phyloP scores from a whole-genome alignment of 64 coral and sea anemone genomes.

The Trachythela sp. region DNA sequence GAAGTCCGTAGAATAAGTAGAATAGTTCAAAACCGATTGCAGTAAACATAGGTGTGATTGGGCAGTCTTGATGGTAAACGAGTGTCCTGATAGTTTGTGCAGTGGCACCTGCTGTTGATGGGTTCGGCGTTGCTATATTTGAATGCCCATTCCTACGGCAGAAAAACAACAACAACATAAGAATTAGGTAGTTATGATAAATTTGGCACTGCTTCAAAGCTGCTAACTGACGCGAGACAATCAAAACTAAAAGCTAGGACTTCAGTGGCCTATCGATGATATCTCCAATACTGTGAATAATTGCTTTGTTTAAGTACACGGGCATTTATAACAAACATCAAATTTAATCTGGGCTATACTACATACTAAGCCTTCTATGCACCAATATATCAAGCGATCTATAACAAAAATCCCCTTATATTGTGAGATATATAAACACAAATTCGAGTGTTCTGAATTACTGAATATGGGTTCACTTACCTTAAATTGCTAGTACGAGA shows the following conservation, averaged over 20 bases:
- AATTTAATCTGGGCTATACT: not conserved
- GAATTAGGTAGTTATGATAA: not conserved
- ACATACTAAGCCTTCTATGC: too few relatives aligned
- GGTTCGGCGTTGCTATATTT: not conserved
- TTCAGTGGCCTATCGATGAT: not conserved
- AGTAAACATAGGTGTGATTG: slow-evolving; percentile 2
- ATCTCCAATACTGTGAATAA: not conserved
- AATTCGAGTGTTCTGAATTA: not conserved
- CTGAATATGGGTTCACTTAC: not conserved
- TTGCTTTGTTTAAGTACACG: not conserved
- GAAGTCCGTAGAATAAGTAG: not conserved
- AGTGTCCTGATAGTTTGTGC: not conserved
- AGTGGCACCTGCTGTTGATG: not conserved
- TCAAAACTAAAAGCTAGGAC: not conserved
- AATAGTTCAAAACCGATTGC: not conserved
- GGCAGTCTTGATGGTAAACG: not conserved
- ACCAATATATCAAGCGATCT: not conserved
- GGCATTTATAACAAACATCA: not conserved
- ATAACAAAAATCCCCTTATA: not conserved
- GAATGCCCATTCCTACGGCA: not conserved
- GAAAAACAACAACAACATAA: not conserved
- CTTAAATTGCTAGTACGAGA: not conserved
- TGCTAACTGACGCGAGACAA: too few relatives aligned
- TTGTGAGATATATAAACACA: not conserved
- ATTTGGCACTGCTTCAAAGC: not conserved